Conservation (phyloP, 2,888 invertebrate species). For the Epistrophe grossulariae region DNA sequence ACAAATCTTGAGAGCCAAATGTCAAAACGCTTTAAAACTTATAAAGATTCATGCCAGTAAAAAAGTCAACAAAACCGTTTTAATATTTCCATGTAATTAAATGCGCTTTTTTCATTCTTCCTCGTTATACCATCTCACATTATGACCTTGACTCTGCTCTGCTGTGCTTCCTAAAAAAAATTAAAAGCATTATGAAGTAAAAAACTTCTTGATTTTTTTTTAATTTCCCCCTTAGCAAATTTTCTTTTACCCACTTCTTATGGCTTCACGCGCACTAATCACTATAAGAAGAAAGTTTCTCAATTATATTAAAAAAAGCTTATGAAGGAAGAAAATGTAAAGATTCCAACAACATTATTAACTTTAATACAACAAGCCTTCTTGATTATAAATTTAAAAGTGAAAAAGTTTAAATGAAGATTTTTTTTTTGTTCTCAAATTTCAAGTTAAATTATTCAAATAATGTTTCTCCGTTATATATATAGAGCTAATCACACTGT, state of each 20-base stretch:
- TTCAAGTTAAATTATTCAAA: constrained; percentile 31
- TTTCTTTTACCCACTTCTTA: constrained; percentile 2
- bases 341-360: constrained; percentile 26
- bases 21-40: neutral
- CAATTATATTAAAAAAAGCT: constrained; percentile 18
- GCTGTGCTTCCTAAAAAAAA: constrained; percentile 10
- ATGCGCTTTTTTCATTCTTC: neutral
- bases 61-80: neutral
- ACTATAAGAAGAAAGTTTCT: constrained; percentile 21
- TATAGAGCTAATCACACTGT: constrained; percentile 2
- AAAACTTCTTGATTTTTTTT: neutral
- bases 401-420: constrained; percentile 40
- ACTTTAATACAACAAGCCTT: constrained; percentile 30
- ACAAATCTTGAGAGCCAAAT: too few relatives aligned
- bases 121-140: neutral
- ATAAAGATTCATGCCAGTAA: neutral
- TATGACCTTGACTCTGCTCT: constrained; percentile 10
- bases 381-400: constrained; percentile 30
- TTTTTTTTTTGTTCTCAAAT: neutral
- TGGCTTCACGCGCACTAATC: constrained; percentile 24
- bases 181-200: neutral
- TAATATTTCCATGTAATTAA: constrained; percentile 14
- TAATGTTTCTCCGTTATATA: neutral
- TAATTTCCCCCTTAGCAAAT: neutral
- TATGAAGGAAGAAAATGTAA: neutral